phyloP scores from a whole-genome alignment of 2,113 vertebrate species.

The Dromaius novaehollandiae region DNA sequence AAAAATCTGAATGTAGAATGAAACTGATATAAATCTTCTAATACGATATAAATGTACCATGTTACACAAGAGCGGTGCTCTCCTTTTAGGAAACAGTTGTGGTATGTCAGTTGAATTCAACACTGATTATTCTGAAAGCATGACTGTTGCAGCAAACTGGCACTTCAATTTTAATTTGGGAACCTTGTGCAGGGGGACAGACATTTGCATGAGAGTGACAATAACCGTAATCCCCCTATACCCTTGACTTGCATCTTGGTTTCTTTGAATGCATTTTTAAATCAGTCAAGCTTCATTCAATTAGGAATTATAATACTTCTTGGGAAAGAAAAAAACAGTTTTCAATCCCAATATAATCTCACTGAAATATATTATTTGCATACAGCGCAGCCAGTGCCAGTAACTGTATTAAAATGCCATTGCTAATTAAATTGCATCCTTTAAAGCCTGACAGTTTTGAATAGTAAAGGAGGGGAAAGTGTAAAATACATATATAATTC shows the following conservation, averaged over 20 bases:
- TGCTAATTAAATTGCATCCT: constrained; percentile 9
- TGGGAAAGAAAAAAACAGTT: background rate
- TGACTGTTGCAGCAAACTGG: constrained; percentile 21
- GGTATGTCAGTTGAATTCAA: constrained; percentile 40
- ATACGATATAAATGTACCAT: background rate
- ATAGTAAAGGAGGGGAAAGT: background rate
- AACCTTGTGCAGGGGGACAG: constrained; percentile 45
- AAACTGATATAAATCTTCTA: constrained; percentile 41
- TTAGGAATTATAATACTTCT: constrained; percentile 55
- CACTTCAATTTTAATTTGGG: constrained; percentile 66
- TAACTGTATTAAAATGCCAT: constrained; percentile 29
- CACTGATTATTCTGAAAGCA: constrained; percentile 52
- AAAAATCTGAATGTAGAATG: background rate
- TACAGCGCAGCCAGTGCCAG: background rate
- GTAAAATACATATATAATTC: constrained; percentile 24
- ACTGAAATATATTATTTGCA: constrained; percentile 28
- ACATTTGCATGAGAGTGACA: constrained; percentile 66
- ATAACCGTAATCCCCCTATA: constrained; percentile 49
- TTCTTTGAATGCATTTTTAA: constrained; percentile 57
- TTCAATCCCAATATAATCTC: constrained; percentile 38
- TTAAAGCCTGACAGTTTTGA: constrained; percentile 13
- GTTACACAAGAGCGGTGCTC: constrained; percentile 10
- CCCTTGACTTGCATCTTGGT: constrained; percentile 29
- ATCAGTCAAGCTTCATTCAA: constrained; percentile 25
- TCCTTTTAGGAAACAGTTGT: constrained; percentile 34